These are phyloP conservation scores for Crypturellus undulatus DNA, from an alignment of 2,113 vertebrate species.

Conservation along the genomic window DNA sequence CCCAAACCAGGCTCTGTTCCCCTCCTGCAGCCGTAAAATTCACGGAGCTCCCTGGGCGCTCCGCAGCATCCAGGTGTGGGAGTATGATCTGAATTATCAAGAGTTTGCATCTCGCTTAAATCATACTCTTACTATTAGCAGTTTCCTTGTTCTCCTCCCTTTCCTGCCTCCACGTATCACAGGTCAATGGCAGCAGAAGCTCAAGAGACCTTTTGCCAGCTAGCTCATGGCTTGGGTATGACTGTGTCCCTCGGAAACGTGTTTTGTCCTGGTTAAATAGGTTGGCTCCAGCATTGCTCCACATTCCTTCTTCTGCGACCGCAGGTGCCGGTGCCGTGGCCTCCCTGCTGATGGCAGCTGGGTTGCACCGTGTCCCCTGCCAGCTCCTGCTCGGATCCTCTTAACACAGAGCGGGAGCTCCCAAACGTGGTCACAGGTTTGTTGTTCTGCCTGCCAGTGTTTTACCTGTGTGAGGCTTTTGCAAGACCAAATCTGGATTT, in stretches of 20 bases:
- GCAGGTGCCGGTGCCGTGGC: accelerated
- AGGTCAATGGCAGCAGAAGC: background rate
- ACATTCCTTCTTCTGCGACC: background rate
- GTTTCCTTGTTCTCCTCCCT: background rate
- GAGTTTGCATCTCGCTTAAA: background rate
- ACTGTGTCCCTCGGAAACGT: background rate
- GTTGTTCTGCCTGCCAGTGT: background rate
- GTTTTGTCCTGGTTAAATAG: background rate
- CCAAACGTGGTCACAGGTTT: accelerated
- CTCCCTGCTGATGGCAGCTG: accelerated
- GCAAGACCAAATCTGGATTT: background rate
- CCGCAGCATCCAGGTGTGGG: background rate
- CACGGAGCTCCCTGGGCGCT: background rate
- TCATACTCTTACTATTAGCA: background rate
- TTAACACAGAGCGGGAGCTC: no score
- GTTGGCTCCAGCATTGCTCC: background rate
- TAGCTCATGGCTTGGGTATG: background rate
- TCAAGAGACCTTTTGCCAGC: background rate
- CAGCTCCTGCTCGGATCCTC: background rate
- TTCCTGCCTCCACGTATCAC: background rate
- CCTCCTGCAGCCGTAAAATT: background rate
- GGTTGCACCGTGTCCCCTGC: background rate
- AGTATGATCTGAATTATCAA: accelerated
- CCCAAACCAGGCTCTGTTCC: background rate
- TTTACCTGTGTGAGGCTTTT: background rate